Evolutionary conservation across 2,797 vertebrate genomes (phyloP), one percentile per base, ranked within the genome.

Genomic region (Cephalopachus bancanus): DNA sequence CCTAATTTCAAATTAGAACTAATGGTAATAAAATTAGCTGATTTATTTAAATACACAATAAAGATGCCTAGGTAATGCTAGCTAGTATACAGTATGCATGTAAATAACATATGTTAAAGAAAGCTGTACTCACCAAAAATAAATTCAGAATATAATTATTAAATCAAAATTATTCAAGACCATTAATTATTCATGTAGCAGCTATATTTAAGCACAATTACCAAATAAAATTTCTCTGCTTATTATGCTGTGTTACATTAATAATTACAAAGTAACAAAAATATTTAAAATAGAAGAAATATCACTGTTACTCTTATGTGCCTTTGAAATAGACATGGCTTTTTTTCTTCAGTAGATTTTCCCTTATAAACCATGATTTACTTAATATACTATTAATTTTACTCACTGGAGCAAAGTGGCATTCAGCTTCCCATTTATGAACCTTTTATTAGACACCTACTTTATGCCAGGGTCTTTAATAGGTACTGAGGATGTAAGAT

Each of bases 381-480:
- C 17, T 90, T 60, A 96, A 83, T 22, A 28, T 2, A 30, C 24
- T 75, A 93, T 88, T 93, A 91, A 92, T 93, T 95, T 95, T 92
- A 78, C 24, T 75, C 24, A 96, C 2, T 81, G 19, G 30, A 95
- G 19, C 7, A 94, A 93, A 91, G 53, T 67, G 76, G 19, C 14
- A 79, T 62, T 92, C 55, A 51, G 51, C 30, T 80, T 93, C 14
- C 3, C 7, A 26, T 87, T 83, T 49, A 90, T 92, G 94, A 92
- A 74, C 20, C 2, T 84, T 76, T 90, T 88, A 93, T 44, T 83
- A 79, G 37, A 33, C 28, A 71, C 26, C 30, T 71, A 65, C 17
- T 72, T 10, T 89, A 59, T 33, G 3, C 7, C 20, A 62, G 10
- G 7, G 11, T 65, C 28, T 62, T 81, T 59, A 57, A 89, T 57